Percentiles rank a stretch among this genome's conserved stretches.
Evolutionary conservation across 2,113 vertebrate genomes (phyloP).

Genomic region (Epinephelus fuscoguttatus): DNA sequence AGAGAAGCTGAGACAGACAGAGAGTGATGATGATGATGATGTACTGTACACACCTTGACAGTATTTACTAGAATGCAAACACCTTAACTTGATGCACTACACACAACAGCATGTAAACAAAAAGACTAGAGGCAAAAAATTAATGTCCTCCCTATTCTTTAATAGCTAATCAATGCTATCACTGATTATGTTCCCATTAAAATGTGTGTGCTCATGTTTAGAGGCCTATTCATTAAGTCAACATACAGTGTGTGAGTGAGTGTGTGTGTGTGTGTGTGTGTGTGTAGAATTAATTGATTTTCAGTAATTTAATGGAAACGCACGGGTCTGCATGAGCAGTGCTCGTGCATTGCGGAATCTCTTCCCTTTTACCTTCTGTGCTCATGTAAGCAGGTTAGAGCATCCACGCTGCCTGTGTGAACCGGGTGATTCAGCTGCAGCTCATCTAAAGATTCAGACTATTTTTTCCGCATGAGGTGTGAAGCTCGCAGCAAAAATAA

Average conservation of each 20-base stretch:
- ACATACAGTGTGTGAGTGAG: not conserved
- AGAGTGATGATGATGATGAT: not conserved
- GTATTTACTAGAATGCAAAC: slow-evolving; percentile 17
- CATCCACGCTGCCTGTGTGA: too few relatives aligned
- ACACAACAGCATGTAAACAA: slow-evolving; percentile 16
- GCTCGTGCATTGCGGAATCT: too few relatives aligned
- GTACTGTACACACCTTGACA: not conserved
- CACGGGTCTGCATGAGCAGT: too few relatives aligned
- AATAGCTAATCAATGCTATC: not conserved
- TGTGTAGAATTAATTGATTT: not conserved
- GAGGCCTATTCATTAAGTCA: not conserved
- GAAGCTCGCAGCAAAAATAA: too few relatives aligned
- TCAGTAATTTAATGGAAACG: too few relatives aligned
- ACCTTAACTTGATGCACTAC: slow-evolving; percentile 8
- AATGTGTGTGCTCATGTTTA: not conserved
- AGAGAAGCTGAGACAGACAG: slow-evolving; percentile 37
- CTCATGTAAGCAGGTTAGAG: too few relatives aligned
- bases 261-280: not conserved
- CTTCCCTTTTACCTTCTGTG: too few relatives aligned
- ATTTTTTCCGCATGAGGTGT: too few relatives aligned
- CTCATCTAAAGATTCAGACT: too few relatives aligned
- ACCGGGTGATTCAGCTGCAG: too few relatives aligned
- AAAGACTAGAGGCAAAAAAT: not conserved
- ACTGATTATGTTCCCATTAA: not conserved
- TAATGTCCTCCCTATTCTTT: not conserved